Conservation (phyloP, 2,113 vertebrate genomes). For the Spizaetus ornatus region DNA sequence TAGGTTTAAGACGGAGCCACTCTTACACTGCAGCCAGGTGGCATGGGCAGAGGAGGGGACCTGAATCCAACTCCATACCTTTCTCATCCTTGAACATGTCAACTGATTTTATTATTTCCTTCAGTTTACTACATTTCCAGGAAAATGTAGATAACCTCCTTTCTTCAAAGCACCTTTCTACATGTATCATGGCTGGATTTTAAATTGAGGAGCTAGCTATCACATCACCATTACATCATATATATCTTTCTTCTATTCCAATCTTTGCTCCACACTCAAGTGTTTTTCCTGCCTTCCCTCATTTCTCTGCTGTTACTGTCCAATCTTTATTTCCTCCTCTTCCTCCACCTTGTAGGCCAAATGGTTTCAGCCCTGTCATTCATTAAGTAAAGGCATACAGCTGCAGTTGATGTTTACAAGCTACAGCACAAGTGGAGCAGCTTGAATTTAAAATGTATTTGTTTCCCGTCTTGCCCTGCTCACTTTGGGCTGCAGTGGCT, state of each 20-base stretch:
- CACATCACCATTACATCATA: background rate
- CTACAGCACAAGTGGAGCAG: background rate
- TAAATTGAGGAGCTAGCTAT: background rate
- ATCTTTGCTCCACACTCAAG: background rate
- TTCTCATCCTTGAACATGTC: background rate
- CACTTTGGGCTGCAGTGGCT: background rate
- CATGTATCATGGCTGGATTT: background rate
- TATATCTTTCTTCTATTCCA: background rate
- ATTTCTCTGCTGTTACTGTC: background rate
- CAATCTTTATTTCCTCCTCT: background rate
- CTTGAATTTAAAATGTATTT: conserved; percentile 26
- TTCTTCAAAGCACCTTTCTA: background rate
- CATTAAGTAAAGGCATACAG: background rate
- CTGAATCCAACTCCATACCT: background rate
- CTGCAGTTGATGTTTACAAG: background rate
- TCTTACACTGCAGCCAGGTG: background rate
- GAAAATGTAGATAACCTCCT: background rate
- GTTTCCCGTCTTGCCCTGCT: background rate
- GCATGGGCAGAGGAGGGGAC: no score
- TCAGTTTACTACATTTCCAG: background rate
- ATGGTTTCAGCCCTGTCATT: background rate
- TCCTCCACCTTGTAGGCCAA: background rate
- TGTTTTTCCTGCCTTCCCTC: background rate
- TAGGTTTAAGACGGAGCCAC: background rate
- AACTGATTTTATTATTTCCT: background rate